phyloP scores from a whole-genome alignment of 2,113 vertebrate genomes.

The Hippocampus barbouri region DNA sequence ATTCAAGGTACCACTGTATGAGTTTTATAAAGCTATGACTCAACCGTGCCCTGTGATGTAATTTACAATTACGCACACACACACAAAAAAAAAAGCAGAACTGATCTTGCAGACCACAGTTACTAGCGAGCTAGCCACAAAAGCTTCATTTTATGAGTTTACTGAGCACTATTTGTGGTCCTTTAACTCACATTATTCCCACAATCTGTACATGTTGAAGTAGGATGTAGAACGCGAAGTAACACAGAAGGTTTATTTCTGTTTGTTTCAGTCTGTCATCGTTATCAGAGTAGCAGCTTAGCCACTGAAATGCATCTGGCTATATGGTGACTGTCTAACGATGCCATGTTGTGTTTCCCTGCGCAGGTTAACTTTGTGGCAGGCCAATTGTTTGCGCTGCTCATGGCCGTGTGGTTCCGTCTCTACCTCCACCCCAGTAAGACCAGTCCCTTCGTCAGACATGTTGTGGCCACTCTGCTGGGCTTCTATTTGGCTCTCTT shows the following conservation, averaged over 20 bases:
- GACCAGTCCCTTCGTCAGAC: constrained; percentile 92
- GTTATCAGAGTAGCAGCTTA: not conserved
- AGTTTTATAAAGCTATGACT: too few relatives aligned
- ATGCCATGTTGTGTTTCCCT: constrained; percentile 18
- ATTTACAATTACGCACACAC: too few relatives aligned
- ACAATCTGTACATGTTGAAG: not conserved
- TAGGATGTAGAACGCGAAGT: not conserved
- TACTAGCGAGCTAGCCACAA: not conserved
- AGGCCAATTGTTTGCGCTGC: constrained; percentile 93
- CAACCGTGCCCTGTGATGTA: too few relatives aligned
- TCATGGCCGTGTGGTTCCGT: constrained; percentile 93
- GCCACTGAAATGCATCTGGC: not conserved
- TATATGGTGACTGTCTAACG: not conserved
- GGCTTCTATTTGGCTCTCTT: constrained; percentile 98
- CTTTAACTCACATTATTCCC: not conserved
- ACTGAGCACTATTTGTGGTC: not conserved
- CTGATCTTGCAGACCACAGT: not conserved
- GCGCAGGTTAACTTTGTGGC: constrained; percentile 96
- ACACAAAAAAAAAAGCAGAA: too few relatives aligned
- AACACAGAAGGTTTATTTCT: not conserved
- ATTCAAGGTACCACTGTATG: too few relatives aligned
- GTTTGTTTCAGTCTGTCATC: not conserved
- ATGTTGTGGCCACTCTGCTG: constrained; percentile 92
- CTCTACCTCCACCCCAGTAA: constrained; percentile 94
- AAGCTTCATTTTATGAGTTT: not conserved